phyloP scores from a whole-genome alignment of 2,888 invertebrate species.

The Didymodactylos carnosus region DNA sequence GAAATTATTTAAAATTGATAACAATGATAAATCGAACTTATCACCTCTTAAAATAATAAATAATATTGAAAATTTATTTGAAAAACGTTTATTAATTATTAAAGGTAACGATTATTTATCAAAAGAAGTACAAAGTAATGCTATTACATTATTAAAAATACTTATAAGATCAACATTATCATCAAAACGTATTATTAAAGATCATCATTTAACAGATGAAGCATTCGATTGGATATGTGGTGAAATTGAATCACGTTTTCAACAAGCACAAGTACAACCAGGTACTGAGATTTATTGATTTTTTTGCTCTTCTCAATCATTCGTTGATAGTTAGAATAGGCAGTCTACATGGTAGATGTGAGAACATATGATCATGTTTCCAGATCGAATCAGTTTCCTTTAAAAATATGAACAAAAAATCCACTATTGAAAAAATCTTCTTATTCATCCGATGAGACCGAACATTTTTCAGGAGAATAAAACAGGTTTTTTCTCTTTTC shows the following conservation, averaged over 20 bases:
- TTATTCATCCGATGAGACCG: too few species aligned
- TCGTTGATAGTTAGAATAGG: too few species aligned
- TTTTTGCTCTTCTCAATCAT: too few species aligned
- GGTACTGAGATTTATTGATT: too few species aligned
- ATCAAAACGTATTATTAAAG: conserved; percentile 84
- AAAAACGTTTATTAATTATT: conserved; percentile 39
- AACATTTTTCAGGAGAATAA: too few species aligned
- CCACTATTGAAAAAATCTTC: too few species aligned
- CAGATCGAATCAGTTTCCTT: too few species aligned
- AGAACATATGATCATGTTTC: too few species aligned
- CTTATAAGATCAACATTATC: conserved; percentile 65
- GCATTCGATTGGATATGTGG: conserved; percentile 99
- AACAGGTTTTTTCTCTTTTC: too few species aligned
- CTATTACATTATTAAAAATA: conserved; percentile 85
- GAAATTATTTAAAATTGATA: conserved; percentile 96
- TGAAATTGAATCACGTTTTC: conserved; percentile 93
- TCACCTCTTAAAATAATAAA: conserved; percentile 77
- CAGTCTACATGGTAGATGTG: too few species aligned
- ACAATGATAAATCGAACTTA: conserved; percentile 70
- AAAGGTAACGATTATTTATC: conserved; percentile 73
- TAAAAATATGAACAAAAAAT: too few species aligned
- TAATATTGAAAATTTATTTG: conserved; percentile 53
- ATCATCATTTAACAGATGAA: conserved; percentile 73
- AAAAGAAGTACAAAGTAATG: conserved; percentile 91
- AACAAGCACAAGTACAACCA: conserved; percentile 62